Conservation (phyloP, 1,140 invertebrate genomes). For the Stenopsyche tienmushanensis region DNA sequence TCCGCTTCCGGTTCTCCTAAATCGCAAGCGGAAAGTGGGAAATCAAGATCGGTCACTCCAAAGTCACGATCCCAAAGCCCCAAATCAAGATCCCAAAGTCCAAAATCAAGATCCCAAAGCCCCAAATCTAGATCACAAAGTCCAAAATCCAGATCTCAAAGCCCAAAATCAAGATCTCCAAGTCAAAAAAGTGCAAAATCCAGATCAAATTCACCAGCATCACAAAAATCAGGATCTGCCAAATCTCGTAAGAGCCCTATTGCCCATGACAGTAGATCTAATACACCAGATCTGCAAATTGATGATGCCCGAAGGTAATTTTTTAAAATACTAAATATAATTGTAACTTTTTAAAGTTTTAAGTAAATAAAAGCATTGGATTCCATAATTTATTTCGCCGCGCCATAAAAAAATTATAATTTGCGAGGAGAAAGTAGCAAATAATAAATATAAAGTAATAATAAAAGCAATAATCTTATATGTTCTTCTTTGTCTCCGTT, state of each 20-base stretch:
- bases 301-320: conserved; percentile 48
- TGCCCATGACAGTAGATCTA: conserved; percentile 55
- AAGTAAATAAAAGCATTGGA: too few species aligned
- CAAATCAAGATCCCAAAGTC: conserved; percentile 45
- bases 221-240: conserved; percentile 14
- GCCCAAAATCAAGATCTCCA: conserved; percentile 43
- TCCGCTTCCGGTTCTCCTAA: conserved; percentile 45
- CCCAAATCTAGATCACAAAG: conserved; percentile 51
- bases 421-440: too few species aligned
- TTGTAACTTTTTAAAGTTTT: neutral
- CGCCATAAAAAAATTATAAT: too few species aligned
- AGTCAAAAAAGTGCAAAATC: conserved; percentile 49
- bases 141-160: conserved; percentile 46
- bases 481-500: too few species aligned
- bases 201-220: conserved; percentile 31
- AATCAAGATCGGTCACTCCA: conserved; percentile 33
- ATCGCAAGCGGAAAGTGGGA: conserved; percentile 40
- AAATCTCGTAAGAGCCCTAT: conserved; percentile 37
- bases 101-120: conserved; percentile 46
- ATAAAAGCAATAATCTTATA: too few species aligned
- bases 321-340: conserved; percentile 11
- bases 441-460: too few species aligned
- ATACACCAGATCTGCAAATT: conserved; percentile 60
- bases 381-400: too few species aligned
- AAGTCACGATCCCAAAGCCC: too few species aligned